Evolutionary conservation across 2,888 invertebrate genomes (phyloP), one percentile per base, ranked within the genome.

Genomic region (Drosophila infuscata): DNA sequence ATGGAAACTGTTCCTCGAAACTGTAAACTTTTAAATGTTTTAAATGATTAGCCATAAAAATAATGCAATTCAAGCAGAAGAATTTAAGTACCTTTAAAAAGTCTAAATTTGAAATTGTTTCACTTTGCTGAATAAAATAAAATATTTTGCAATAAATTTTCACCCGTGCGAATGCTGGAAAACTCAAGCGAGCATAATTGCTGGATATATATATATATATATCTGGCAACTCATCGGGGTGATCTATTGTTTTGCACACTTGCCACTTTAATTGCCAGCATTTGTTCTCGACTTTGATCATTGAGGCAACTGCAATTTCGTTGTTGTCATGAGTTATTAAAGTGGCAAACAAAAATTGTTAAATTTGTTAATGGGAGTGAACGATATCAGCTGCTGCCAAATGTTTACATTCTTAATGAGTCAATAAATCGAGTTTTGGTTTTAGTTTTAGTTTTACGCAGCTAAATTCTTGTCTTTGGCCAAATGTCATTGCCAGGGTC

Each of bases 341-440:
- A 63, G 68, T 59, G 67, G 62, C 53, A 60, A 57, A 9, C n/a
- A 41, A 41, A 41, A 7, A 32, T 35, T 85, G 63, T 76, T 65
- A 49, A 38, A 56, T 59, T 58, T 25, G 25, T 72, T 51, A 56
- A 81, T 83, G 33, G 67, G 52, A 9, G 38, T 11, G 11, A 0
- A 11, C 33, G 15, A 12, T 8, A 25, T 46, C 36, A 52, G 54
- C 48, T 67, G 68, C 46, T 69, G 69, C 59, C 74, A 62, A 74
- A 68, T 86, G 81, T 87, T 89, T 85, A 77, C 85, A 69, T 66
- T 75, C 73, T 88, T 89, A 89, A 87, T 88, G 89, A 85, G 79
- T 72, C 83, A 88, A 88, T 77, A 81, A 88, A 81, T 11, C 32
- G 53, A 69, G 68, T 25, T 25, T 25, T 25, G 2, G 25, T 25